Evolutionary conservation across 1,140 invertebrate genomes (phyloP).

Genomic region (Forficula auricularia): DNA sequence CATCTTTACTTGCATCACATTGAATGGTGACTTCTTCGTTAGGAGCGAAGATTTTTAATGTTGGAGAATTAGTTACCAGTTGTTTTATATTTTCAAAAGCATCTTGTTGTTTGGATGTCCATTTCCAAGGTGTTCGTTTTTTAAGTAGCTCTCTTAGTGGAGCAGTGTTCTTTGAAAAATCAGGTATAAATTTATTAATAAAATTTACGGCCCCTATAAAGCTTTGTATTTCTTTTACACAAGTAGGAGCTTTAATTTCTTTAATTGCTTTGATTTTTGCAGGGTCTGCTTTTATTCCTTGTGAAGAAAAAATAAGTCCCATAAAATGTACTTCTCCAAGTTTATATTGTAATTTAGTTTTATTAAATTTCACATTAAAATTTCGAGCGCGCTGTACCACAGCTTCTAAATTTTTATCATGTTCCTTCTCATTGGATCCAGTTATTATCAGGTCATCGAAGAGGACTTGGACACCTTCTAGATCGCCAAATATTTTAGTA

Average conservation of each 20-base stretch:
- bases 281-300: conserved; percentile 20
- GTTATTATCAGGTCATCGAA: conserved; percentile 23
- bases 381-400: conserved; percentile 17
- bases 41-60: conserved; percentile 17
- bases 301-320: conserved; percentile 20
- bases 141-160: conserved; percentile 16
- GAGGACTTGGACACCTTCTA: conserved; percentile 19
- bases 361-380: conserved; percentile 22
- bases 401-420: conserved; percentile 16
- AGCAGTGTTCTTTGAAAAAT: conserved; percentile 16
- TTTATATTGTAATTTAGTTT: conserved; percentile 22
- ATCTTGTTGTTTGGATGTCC: conserved; percentile 15
- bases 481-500: conserved; percentile 9
- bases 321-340: conserved; percentile 21
- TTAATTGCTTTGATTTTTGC: conserved; percentile 22
- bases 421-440: conserved; percentile 14
- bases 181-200: conserved; percentile 20
- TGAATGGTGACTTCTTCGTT: conserved; percentile 14
- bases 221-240: conserved; percentile 13
- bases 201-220: conserved; percentile 21
- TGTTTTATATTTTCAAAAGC: conserved; percentile 16
- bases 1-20: conserved; percentile 20
- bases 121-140: conserved; percentile 12
- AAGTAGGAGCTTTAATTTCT: conserved; percentile 17
- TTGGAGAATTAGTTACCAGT: conserved; percentile 14